Conservation (phyloP, 2,888 invertebrate species). For the Pomacea canaliculata region DNA sequence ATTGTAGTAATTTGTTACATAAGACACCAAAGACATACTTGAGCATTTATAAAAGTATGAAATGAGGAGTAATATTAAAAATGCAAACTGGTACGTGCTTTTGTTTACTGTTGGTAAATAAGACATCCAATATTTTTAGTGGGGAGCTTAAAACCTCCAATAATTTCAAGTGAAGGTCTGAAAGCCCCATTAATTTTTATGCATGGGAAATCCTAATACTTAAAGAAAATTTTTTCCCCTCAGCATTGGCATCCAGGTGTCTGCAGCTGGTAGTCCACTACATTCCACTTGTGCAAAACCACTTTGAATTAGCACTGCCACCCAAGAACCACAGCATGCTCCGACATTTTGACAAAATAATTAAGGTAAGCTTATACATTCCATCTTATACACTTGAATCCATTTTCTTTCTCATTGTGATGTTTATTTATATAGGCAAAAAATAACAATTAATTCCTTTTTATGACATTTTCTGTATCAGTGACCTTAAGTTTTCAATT, state of each 20-base stretch:
- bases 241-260: slow-evolving; percentile 71
- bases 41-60: too few relatives aligned
- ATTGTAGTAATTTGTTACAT: too few relatives aligned
- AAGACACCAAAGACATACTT: too few relatives aligned
- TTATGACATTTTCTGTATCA: neutral
- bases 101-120: too few relatives aligned
- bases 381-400: neutral
- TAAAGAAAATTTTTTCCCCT: slow-evolving; percentile 24
- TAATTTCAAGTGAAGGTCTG: too few relatives aligned
- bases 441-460: neutral
- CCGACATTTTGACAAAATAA: slow-evolving; percentile 70
- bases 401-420: neutral
- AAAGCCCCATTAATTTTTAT: too few relatives aligned
- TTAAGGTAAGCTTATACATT: slow-evolving; percentile 57
- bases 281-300: slow-evolving; percentile 68
- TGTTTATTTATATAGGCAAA: neutral
- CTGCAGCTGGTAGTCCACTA: slow-evolving; percentile 75
- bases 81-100: too few relatives aligned
- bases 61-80: too few relatives aligned
- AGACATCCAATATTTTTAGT: too few relatives aligned
- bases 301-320: slow-evolving; percentile 67
- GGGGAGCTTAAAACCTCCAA: too few relatives aligned
- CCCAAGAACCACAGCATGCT: slow-evolving; percentile 66
- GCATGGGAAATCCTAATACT: too few relatives aligned
- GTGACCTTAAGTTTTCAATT: neutral